Evolutionary conservation across 2,113 vertebrate genomes (phyloP).

Genomic region (Chaetops frenatus): DNA sequence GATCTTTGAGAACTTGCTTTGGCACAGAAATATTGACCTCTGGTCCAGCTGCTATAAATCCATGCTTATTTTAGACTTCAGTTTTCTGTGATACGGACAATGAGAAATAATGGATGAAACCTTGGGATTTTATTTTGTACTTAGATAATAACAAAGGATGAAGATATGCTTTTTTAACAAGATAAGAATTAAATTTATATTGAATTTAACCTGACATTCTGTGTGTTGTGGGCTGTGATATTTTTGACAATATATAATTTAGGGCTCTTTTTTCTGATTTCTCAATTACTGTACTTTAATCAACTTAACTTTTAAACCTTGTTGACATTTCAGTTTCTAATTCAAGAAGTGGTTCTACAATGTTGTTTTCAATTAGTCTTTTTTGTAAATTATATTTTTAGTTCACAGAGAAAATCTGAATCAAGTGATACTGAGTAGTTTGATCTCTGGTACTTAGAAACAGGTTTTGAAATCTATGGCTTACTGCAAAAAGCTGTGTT

Average conservation of each 20-base stretch:
- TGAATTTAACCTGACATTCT: neutral
- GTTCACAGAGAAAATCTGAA: neutral
- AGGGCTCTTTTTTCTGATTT: neutral
- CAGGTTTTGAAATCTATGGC: neutral
- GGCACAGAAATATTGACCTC: neutral
- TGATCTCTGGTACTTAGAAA: neutral
- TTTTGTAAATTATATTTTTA: neutral
- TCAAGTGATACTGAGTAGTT: neutral
- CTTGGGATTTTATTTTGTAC: neutral
- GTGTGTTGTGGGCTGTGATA: neutral
- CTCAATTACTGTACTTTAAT: neutral
- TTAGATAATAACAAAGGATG: neutral
- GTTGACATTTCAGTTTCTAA: neutral
- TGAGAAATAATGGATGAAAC: neutral
- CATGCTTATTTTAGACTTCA: neutral
- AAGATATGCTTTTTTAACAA: neutral
- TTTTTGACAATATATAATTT: neutral
- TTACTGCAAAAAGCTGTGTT: neutral
- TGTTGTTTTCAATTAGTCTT: neutral
- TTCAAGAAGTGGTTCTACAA: neutral
- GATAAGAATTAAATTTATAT: neutral
- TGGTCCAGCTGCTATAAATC: neutral
- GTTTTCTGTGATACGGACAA: neutral
- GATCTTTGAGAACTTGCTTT: neutral
- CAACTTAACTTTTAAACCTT: neutral